These are phyloP conservation scores for Cephus sareptanus DNA, from an alignment of 2,888 invertebrate genomes.

Conservation along the genomic window DNA sequence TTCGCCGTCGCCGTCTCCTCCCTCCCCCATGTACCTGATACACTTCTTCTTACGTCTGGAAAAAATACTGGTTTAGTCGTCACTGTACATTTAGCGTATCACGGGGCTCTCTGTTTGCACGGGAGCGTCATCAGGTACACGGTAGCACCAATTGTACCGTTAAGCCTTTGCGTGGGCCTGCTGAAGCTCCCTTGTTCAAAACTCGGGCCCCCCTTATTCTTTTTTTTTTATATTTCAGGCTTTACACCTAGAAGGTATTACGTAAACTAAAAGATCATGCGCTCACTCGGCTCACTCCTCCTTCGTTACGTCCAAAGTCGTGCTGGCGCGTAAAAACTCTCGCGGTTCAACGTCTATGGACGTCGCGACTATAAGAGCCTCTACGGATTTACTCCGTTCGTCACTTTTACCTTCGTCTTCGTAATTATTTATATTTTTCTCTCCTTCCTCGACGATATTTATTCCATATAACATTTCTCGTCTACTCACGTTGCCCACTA, in stretches of 20 bases:
- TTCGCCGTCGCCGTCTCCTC: conserved; percentile 74
- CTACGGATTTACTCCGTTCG: neutral
- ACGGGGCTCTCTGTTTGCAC: neutral
- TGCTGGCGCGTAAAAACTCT: conserved; percentile 28
- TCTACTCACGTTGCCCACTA: neutral
- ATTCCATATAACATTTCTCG: neutral
- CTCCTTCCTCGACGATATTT: neutral
- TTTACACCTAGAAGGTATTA: conserved; percentile 44
- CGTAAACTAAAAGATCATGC: conserved; percentile 48
- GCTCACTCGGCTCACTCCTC: conserved; percentile 42
- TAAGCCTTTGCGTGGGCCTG: neutral
- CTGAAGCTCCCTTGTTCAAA: neutral
- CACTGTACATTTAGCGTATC: neutral
- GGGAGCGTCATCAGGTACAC: neutral
- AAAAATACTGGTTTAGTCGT: conserved; percentile 39
- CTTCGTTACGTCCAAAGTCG: conserved; percentile 20
- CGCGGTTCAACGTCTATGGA: neutral
- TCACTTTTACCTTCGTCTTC: neutral
- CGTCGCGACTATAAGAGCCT: neutral
- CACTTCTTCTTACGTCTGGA: conserved; percentile 96
- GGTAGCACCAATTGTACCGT: neutral
- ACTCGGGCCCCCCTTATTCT: neutral
- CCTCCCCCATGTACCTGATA: conserved; percentile 93
- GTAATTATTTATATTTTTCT: neutral
- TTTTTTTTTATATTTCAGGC: neutral